phyloP scores from a whole-genome alignment of 2,113 vertebrate species.

The Nanger granti region DNA sequence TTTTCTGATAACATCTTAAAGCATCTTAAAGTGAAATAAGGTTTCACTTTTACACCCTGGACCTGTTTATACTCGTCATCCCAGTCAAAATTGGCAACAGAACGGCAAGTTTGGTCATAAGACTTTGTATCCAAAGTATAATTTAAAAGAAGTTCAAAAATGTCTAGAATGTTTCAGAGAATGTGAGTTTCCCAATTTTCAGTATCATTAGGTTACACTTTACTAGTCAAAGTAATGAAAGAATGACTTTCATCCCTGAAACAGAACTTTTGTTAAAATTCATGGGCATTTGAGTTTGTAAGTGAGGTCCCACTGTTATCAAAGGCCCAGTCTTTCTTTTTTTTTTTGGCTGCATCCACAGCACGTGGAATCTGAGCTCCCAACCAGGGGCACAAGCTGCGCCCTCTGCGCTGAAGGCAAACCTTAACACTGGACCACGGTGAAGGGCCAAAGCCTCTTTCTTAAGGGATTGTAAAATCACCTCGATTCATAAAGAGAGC shows the following conservation, averaged over 20 bases:
- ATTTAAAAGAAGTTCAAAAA: background rate
- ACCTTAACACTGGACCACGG: background rate
- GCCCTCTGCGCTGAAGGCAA: background rate
- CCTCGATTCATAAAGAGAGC: background rate
- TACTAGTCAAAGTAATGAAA: background rate
- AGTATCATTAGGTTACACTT: background rate
- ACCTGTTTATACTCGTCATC: background rate
- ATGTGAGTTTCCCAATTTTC: background rate
- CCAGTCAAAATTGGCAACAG: fast-evolving
- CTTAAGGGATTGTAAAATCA: background rate
- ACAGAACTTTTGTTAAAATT: background rate
- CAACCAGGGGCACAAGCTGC: background rate
- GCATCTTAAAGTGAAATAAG: background rate
- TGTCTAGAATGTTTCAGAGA: background rate
- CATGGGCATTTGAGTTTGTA: background rate
- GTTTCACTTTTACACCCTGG: fast-evolving
- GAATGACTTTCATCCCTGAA: too few species aligned
- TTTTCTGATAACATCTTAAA: background rate
- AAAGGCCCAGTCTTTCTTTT: background rate
- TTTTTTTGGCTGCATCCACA: background rate
- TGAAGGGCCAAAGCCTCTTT: background rate
- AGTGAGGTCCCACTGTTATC: background rate
- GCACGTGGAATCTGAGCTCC: background rate
- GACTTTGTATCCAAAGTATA: background rate
- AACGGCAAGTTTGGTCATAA: background rate